Evolutionary conservation across 30 jellyfish, hydroid and myxozoan species (phyloP).

Genomic region (Turritopsis dohrnii): DNA sequence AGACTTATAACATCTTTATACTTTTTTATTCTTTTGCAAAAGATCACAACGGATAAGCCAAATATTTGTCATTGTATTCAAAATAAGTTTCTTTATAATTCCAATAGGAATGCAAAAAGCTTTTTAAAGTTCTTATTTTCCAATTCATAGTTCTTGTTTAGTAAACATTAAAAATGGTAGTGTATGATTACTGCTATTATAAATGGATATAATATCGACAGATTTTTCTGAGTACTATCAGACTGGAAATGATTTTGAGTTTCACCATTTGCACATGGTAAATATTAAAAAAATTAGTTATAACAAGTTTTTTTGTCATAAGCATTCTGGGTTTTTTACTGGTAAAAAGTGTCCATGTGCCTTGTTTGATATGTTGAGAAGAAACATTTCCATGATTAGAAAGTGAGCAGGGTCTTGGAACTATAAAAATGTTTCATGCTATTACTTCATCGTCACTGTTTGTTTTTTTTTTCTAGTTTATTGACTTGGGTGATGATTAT

Average conservation of each 20-base stretch:
- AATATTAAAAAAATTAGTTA: too few species aligned
- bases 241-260: background rate
- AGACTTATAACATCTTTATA: background rate
- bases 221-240: background rate
- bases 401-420: too few species aligned
- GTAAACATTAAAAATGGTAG: background rate
- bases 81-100: background rate
- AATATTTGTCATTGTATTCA: background rate
- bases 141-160: background rate
- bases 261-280: background rate
- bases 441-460: too few species aligned
- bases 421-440: too few species aligned
- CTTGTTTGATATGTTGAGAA: too few species aligned
- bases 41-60: background rate
- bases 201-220: background rate
- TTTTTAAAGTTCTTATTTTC: background rate
- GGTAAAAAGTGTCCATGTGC: too few species aligned
- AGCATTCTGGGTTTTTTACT: too few species aligned
- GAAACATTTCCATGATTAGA: too few species aligned
- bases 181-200: background rate
- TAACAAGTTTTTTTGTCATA: background rate
- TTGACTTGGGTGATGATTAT: slow-evolving; percentile 93
- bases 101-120: background rate
- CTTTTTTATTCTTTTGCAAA: background rate
- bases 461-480: slow-evolving; percentile 40